phyloP scores from a whole-genome alignment of 2,797 vertebrate genomes.

The Bufotes viridis region DNA sequence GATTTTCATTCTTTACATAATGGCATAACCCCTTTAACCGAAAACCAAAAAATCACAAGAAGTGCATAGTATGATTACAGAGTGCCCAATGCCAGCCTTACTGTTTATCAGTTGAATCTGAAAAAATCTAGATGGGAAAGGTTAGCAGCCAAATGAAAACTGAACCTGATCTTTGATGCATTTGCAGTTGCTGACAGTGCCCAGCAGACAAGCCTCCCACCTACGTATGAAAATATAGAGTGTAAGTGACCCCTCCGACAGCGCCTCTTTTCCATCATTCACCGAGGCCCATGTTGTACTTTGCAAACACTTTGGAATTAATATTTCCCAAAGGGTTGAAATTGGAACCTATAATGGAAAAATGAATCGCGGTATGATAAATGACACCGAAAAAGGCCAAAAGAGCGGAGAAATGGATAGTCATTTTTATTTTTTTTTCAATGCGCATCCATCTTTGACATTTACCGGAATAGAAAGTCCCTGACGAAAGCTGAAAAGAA shows the following conservation, averaged over 20 bases:
- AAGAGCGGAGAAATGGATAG: constrained; percentile 60
- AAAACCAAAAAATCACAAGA: background rate
- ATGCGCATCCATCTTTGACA: constrained; percentile 60
- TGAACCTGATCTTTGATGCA: background rate
- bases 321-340: constrained; percentile 56
- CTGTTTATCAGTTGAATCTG: background rate
- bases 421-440: constrained; percentile 57
- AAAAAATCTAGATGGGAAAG: background rate
- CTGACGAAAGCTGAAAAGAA: constrained; percentile 58
- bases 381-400: constrained; percentile 59
- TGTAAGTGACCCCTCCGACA: constrained; percentile 19
- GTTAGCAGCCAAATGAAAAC: background rate
- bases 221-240: constrained; percentile 30
- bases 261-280: constrained; percentile 33
- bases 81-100: background rate
- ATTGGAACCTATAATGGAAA: constrained; percentile 60
- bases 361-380: constrained; percentile 57
- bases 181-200: constrained; percentile 19
- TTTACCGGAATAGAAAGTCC: constrained; percentile 62
- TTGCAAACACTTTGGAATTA: constrained; percentile 59
- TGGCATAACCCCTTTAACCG: too few species aligned
- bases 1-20: too few species aligned
- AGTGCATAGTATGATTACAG: background rate
- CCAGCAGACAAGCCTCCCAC: constrained; percentile 17
- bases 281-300: constrained; percentile 38